Percentiles rank a stretch among this genome's conserved stretches.
Evolutionary conservation across 2,888 invertebrate species (phyloP).

Genomic region (Drosophila robusta): DNA sequence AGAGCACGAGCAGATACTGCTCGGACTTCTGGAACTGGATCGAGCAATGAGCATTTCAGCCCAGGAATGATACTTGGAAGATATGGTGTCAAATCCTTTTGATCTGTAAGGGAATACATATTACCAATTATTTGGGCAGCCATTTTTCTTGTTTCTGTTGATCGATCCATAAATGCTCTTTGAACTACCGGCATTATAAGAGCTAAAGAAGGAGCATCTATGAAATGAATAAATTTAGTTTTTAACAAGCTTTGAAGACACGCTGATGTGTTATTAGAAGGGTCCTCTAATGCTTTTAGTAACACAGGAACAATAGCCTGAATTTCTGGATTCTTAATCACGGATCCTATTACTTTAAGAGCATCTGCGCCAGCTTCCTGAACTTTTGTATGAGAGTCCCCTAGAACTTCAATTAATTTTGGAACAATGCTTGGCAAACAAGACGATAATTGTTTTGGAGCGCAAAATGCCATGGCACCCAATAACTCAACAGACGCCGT

Average conservation of each 20-base stretch:
- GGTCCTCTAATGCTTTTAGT: conserved; percentile 96
- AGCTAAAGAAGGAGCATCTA: conserved; percentile 99
- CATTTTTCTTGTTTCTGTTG: conserved; percentile 99
- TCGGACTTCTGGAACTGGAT: conserved; percentile 99
- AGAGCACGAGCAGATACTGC: conserved; percentile 98
- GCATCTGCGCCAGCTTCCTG: conserved; percentile 99
- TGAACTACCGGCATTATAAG: conserved; percentile 99
- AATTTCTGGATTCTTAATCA: conserved; percentile 99
- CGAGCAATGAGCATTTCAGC: conserved; percentile 96
- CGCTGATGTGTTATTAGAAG: conserved; percentile 96
- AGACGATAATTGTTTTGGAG: conserved; percentile 98
- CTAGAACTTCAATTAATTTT: conserved; percentile 97
- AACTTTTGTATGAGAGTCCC: conserved; percentile 98
- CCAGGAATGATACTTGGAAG: conserved; percentile 98
- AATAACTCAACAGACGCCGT: conserved; percentile 97
- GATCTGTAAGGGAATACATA: conserved; percentile 99
- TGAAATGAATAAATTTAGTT: conserved; percentile 99
- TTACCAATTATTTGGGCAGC: conserved; percentile 99
- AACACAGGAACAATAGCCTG: conserved; percentile 96
- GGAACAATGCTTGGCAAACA: conserved; percentile 99
- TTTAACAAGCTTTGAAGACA: conserved; percentile 97
- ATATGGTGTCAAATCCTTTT: conserved; percentile 98
- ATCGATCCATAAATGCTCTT: conserved; percentile 98
- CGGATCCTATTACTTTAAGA: conserved; percentile 97
- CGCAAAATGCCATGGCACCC: conserved; percentile 99